Evolutionary conservation across 2,113 vertebrate genomes (phyloP).

Genomic region (Scomber scombrus): DNA sequence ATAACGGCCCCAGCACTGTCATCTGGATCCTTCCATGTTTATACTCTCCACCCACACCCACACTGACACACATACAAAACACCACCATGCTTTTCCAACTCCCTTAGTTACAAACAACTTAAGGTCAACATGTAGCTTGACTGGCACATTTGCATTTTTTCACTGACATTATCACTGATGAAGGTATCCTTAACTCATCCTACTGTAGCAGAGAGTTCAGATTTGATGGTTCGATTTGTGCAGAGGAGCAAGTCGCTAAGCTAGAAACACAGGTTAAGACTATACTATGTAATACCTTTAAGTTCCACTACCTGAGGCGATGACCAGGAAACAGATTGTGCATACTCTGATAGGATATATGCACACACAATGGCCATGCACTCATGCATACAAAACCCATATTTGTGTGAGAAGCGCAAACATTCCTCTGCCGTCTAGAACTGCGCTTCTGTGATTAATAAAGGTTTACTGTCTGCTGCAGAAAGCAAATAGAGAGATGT

Average conservation of each 20-base stretch:
- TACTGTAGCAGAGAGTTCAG: not conserved
- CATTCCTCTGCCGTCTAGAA: slow-evolving; percentile 25
- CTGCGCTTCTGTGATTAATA: not conserved
- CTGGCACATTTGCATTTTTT: not conserved
- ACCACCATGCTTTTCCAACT: slow-evolving; percentile 23
- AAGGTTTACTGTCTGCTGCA: not conserved
- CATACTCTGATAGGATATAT: slow-evolving; percentile 10
- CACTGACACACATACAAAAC: slow-evolving; percentile 23
- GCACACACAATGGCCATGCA: not conserved
- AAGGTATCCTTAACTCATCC: not conserved
- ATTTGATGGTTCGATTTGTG: not conserved
- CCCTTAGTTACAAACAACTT: slow-evolving; percentile 42
- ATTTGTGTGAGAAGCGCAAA: slow-evolving; percentile 33
- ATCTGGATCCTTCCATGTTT: slow-evolving; percentile 67
- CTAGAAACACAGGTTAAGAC: not conserved
- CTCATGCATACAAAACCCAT: slow-evolving; percentile 24
- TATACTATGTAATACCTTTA: not conserved
- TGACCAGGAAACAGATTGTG: slow-evolving; percentile 8
- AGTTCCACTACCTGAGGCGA: not conserved
- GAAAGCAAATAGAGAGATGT: not conserved
- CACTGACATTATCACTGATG: not conserved
- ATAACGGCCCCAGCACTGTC: slow-evolving; percentile 60
- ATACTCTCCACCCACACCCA: slow-evolving; percentile 42
- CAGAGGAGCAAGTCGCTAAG: not conserved
- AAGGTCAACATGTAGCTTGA: not conserved